These are phyloP conservation scores for Protaetia brevitarsis DNA, from an alignment of 1,140 invertebrate species.

Conservation along the genomic window DNA sequence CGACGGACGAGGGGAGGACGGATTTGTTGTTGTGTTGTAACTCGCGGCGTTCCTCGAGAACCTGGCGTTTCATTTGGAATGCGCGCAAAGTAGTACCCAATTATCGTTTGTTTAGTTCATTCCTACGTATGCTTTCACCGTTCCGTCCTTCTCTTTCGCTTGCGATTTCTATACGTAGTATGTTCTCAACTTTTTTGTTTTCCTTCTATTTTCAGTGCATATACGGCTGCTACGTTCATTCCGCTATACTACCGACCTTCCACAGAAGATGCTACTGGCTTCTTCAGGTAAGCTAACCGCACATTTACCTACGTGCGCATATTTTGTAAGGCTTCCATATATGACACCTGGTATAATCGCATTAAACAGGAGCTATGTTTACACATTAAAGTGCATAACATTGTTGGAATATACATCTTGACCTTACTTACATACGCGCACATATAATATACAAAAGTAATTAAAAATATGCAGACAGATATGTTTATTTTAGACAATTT, in stretches of 20 bases:
- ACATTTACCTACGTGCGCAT: conserved; percentile 5
- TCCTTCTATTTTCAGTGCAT: conserved; percentile 72
- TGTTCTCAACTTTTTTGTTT: background rate
- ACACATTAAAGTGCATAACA: too few species aligned
- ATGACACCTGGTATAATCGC: conserved; percentile 16
- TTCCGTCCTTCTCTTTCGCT: background rate
- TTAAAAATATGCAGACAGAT: too few species aligned
- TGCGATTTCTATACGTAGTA: background rate
- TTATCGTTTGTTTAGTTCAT: conserved; percentile 1
- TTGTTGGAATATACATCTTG: too few species aligned
- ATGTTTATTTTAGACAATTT: too few species aligned
- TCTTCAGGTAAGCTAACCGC: conserved; percentile 68
- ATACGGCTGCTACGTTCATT: conserved; percentile 98
- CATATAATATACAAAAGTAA: too few species aligned
- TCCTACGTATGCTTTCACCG: background rate
- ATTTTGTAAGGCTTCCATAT: conserved; percentile 19
- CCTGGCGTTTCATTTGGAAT: background rate
- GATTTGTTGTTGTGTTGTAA: conserved; percentile 4
- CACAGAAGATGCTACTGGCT: conserved; percentile 97
- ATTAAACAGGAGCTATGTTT: too few species aligned
- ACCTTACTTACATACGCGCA: too few species aligned
- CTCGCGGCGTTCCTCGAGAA: background rate
- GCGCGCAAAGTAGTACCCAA: background rate
- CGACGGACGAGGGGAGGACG: background rate
- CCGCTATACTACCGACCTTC: conserved; percentile 95